Evolutionary conservation across 1,140 invertebrate species (phyloP).

Genomic region (Dryas iulia): DNA sequence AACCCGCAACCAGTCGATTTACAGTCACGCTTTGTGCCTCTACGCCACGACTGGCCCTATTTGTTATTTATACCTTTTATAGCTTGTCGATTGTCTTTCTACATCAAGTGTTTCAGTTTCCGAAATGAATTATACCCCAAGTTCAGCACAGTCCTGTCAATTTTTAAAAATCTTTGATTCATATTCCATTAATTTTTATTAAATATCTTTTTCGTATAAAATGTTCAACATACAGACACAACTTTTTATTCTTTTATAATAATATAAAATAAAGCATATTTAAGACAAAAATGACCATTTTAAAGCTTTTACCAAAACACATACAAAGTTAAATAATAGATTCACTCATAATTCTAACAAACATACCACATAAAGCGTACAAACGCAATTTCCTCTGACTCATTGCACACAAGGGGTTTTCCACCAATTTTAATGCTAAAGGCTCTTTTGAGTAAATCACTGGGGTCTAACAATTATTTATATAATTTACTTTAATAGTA

Average conservation of each 20-base stretch:
- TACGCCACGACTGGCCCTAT: too few species aligned
- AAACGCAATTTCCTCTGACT: not conserved
- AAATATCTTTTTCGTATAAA: too few species aligned
- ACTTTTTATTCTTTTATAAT: not conserved
- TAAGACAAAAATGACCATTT: not conserved
- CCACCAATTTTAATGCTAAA: not conserved
- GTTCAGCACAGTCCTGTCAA: too few species aligned
- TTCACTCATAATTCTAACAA: not conserved
- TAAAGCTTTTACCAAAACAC: not conserved
- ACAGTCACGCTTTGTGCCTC: too few species aligned
- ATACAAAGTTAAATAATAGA: not conserved
- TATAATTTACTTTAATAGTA: not conserved
- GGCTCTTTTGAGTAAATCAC: not conserved
- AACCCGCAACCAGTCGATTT: too few species aligned
- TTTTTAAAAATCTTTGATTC: too few species aligned
- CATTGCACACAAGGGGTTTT: not conserved
- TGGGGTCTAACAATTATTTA: not conserved
- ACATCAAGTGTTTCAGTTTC: too few species aligned
- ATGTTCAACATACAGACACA: too few species aligned
- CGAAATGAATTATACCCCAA: too few species aligned
- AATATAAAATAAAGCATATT: not conserved
- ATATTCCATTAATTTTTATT: too few species aligned
- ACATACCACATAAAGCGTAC: not conserved
- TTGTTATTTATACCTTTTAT: too few species aligned
- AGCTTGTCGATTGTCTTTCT: too few species aligned